Percentiles rank a stretch among this genome's conserved stretches.
Evolutionary conservation across 92 coral and sea anemone species (phyloP).

Genomic region (Porites lobata): DNA sequence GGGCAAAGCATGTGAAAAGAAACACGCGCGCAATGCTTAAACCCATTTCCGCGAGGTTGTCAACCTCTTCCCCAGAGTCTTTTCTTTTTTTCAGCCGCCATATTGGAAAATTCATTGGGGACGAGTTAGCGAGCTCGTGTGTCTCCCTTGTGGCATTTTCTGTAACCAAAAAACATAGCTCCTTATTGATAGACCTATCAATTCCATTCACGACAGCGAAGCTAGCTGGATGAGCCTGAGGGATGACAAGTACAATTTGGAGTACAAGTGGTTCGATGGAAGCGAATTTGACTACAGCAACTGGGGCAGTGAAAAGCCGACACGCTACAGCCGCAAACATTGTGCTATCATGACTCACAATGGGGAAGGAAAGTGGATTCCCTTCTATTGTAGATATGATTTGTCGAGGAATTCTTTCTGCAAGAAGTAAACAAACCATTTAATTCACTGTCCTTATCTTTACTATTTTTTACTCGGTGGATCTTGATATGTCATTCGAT

Average conservation of each 20-base stretch:
- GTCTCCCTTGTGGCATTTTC: too few species aligned
- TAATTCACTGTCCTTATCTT: neutral
- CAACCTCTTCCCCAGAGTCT: too few species aligned
- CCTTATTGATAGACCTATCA: neutral
- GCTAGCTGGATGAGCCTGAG: conserved; percentile 12
- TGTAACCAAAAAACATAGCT: too few species aligned
- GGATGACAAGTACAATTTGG: neutral
- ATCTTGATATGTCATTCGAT: neutral
- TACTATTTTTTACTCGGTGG: neutral
- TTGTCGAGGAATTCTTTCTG: neutral
- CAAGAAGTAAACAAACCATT: neutral
- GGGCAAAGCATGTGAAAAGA: too few species aligned
- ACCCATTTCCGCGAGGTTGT: too few species aligned
- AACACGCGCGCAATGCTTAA: too few species aligned
- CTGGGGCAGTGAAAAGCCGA: neutral
- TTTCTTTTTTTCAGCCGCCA: too few species aligned
- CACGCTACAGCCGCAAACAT: neutral
- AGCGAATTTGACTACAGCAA: conserved; percentile 10
- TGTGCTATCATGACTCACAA: neutral
- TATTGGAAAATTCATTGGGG: too few species aligned
- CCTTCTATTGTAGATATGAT: neutral
- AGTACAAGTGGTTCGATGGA: conserved; percentile 5
- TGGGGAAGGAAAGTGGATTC: conserved; percentile 2
- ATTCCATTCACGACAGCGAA: neutral
- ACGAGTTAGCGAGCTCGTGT: too few species aligned